A percentile compares a stretch with the other conserved stretches of the same genome.
Evolutionary conservation across 2,113 vertebrate genomes (phyloP).

Genomic region (Gallinago media): DNA sequence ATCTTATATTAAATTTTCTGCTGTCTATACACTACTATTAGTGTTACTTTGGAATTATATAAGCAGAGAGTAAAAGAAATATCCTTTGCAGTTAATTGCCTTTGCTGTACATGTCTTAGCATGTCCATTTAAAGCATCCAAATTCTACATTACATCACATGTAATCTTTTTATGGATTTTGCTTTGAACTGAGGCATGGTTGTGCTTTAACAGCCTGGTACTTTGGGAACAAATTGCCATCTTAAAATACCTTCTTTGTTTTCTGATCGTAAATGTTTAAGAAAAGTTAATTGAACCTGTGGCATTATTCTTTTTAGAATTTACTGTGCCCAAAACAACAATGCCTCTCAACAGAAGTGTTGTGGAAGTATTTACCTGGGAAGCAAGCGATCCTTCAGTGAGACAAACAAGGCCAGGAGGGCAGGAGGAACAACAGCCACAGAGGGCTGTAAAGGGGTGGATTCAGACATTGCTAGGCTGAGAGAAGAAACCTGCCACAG

Average conservation of each 20-base stretch:
- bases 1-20: background rate
- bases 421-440: background rate
- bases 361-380: background rate
- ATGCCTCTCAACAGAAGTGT: background rate
- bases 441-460: background rate
- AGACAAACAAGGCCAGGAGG: rapidly evolving
- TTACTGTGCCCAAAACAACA: background rate
- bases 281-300: background rate
- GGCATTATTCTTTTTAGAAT: background rate
- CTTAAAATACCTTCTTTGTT: background rate
- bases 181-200: background rate
- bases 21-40: background rate
- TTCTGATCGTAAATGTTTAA: background rate
- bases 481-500: background rate
- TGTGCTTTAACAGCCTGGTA: background rate
- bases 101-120: background rate
- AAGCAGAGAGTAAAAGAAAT: background rate
- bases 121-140: background rate
- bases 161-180: background rate
- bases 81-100: background rate
- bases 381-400: background rate
- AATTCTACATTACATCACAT: background rate
- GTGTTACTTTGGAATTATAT: background rate
- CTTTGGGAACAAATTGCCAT: background rate
- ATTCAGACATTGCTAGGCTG: background rate